Evolutionary conservation across 2,797 vertebrate species (phyloP).

Genomic region (Anguilla anguilla): DNA sequence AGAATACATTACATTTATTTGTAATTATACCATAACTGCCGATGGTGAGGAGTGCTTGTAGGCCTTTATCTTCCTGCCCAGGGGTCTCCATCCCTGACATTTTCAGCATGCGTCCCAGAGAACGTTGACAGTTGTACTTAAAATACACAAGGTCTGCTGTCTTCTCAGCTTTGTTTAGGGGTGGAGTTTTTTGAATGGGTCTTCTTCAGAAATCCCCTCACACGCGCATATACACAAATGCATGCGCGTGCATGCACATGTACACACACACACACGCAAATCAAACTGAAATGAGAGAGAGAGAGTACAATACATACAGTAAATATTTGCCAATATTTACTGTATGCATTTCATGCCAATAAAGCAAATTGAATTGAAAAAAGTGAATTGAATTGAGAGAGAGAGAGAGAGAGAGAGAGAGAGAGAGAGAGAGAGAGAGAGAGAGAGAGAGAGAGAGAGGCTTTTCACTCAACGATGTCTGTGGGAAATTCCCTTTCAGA

Average conservation of each 20-base stretch:
- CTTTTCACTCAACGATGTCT: not conserved
- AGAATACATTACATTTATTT: too few relatives aligned
- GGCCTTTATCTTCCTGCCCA: not conserved
- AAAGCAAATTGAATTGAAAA: too few relatives aligned
- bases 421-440: too few relatives aligned
- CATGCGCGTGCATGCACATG: not conserved
- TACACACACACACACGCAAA: not conserved
- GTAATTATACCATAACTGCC: too few relatives aligned
- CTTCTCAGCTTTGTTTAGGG: not conserved
- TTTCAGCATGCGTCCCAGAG: not conserved
- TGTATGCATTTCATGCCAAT: too few relatives aligned
- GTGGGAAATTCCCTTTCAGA: not conserved
- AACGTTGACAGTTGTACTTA: not conserved
- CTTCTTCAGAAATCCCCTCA: not conserved
- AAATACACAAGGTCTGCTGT: not conserved
- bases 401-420: too few relatives aligned
- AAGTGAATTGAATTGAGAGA: too few relatives aligned
- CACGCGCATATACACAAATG: not conserved
- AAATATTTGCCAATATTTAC: too few relatives aligned
- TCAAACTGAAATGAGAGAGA: not conserved
- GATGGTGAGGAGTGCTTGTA: not conserved
- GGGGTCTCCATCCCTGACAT: not conserved
- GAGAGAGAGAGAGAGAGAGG: too few relatives aligned
- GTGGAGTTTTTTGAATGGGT: not conserved
- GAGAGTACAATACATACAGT: too few relatives aligned